These are phyloP conservation scores for Ailurus styani DNA, from an alignment of 2,113 vertebrate genomes.

Conservation along the genomic window DNA sequence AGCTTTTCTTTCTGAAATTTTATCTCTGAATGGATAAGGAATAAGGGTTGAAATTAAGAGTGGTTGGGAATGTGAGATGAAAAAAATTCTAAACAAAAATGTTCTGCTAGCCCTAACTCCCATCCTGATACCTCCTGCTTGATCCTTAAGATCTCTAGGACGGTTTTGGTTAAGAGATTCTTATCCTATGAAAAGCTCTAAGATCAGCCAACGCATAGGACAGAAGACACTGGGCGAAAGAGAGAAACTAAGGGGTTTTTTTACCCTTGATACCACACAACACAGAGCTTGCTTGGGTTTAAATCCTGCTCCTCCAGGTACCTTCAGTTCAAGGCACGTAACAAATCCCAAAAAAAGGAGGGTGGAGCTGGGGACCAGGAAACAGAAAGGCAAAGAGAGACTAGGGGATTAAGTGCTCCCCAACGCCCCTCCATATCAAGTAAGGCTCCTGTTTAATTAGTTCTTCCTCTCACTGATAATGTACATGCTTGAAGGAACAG, in stretches of 20 bases:
- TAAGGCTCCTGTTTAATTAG: background rate
- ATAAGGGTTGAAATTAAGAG: background rate
- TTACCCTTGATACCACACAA: background rate
- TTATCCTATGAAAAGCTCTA: background rate
- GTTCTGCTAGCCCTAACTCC: background rate
- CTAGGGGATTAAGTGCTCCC: background rate
- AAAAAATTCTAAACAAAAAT: background rate
- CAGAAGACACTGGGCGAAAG: background rate
- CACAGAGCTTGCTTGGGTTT: background rate
- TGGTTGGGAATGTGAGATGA: background rate
- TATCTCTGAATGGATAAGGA: background rate
- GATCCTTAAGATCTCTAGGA: background rate
- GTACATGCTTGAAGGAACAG: background rate
- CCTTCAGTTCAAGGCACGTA: background rate
- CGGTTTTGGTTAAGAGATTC: background rate
- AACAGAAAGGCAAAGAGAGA: background rate
- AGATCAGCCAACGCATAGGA: background rate
- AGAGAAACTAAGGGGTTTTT: background rate
- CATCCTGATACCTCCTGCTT: background rate
- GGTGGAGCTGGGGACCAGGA: background rate
- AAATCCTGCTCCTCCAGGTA: background rate
- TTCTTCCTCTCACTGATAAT: background rate
- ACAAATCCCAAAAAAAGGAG: background rate
- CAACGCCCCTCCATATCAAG: fast-evolving
- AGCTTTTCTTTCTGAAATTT: background rate